These are phyloP conservation scores for Toxotes jaculatrix DNA, from an alignment of 2,113 vertebrate genomes.

Conservation along the genomic window DNA sequence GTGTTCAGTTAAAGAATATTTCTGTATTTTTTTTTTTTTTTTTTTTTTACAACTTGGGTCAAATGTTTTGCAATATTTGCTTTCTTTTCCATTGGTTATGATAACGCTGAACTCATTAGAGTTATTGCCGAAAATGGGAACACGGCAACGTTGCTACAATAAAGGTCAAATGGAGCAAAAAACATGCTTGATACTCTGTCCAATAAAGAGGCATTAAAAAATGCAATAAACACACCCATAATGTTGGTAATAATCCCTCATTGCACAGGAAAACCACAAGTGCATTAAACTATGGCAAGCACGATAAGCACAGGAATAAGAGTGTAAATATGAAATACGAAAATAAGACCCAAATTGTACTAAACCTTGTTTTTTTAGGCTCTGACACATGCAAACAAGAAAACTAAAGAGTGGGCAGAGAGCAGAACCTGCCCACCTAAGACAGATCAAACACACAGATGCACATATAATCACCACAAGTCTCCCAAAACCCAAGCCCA, in stretches of 20 bases:
- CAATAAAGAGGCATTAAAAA: not conserved
- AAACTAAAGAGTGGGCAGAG: not conserved
- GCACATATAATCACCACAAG: constrained; percentile 18
- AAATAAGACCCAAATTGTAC: constrained; percentile 22
- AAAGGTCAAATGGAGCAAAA: not conserved
- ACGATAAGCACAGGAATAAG: not conserved
- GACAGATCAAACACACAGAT: constrained; percentile 43
- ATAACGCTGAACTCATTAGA: not conserved
- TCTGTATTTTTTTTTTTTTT: not conserved
- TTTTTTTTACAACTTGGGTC: not conserved
- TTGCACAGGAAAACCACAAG: too few species aligned
- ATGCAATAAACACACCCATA: not conserved
- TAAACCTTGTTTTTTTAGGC: too few species aligned
- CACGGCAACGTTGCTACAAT: not conserved
- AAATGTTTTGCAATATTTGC: not conserved
- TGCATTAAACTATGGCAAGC: not conserved
- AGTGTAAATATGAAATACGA: constrained; percentile 5
- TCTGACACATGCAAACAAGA: not conserved
- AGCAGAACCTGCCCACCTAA: too few species aligned
- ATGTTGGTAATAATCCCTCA: constrained; percentile 4
- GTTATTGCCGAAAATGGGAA: not conserved
- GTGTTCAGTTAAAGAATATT: not conserved
- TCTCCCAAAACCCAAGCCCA: constrained; percentile 29
- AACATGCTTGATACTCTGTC: not conserved
- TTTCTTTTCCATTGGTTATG: not conserved